Percentiles rank a stretch among this genome's conserved stretches.
These are phyloP conservation scores for Auanema freiburgensis DNA, from an alignment of 2,888 invertebrate species.

Conservation along the genomic window DNA sequence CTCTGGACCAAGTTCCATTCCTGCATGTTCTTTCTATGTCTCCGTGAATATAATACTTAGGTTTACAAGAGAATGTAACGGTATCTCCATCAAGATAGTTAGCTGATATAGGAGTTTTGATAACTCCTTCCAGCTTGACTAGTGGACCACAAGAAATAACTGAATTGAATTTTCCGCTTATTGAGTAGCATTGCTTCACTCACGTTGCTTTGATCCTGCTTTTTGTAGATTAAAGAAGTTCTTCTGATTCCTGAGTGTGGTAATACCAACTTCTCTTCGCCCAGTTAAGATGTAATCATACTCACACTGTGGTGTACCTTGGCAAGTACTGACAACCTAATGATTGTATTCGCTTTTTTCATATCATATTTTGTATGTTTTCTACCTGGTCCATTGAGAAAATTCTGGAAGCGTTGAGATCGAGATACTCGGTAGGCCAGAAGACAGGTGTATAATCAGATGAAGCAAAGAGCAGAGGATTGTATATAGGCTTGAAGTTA, in stretches of 20 bases:
- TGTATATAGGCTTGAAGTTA: constrained; percentile 54
- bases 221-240: constrained; percentile 34
- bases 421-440: constrained; percentile 38
- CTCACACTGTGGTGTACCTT: constrained; percentile 42
- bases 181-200: constrained; percentile 5
- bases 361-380: background rate
- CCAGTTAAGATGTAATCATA: constrained; percentile 53
- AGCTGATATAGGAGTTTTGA: constrained; percentile 48
- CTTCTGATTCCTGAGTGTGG: constrained; percentile 36
- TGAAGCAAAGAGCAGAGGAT: constrained; percentile 52
- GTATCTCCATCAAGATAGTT: constrained; percentile 53
- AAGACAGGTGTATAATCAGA: constrained; percentile 43
- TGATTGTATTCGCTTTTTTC: too few species aligned
- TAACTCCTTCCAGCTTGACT: constrained; percentile 48
- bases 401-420: constrained; percentile 47
- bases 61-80: constrained; percentile 51
- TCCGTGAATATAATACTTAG: constrained; percentile 54
- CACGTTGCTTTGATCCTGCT: constrained; percentile 38
- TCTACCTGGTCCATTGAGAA: constrained; percentile 48
- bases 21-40: constrained; percentile 42
- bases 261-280: constrained; percentile 41
- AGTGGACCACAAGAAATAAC: constrained; percentile 53
- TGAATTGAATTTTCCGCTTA: constrained; percentile 22
- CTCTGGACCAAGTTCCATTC: constrained; percentile 54
- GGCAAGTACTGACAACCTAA: constrained; percentile 40